Conservation (phyloP, 2,113 vertebrate species). For the Osmerus mordax region DNA sequence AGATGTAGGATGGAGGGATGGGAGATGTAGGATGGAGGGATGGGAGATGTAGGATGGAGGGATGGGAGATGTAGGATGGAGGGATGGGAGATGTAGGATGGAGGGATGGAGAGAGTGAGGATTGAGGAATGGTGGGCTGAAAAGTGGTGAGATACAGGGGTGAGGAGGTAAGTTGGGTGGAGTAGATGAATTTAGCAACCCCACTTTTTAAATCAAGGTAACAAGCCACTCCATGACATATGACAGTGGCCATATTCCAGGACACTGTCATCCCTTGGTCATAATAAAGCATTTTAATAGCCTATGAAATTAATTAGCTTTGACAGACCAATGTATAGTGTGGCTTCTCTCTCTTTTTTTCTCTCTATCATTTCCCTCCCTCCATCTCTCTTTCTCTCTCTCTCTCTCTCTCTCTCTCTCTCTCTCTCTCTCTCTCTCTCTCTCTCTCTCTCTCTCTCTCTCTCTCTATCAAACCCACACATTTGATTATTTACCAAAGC, state of each 20-base stretch:
- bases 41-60: too few species aligned
- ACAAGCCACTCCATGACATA: background rate
- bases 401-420: background rate
- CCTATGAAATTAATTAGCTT: constrained; percentile 27
- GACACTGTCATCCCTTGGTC: background rate
- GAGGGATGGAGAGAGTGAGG: too few species aligned
- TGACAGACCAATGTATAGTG: background rate
- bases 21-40: too few species aligned
- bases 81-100: too few species aligned
- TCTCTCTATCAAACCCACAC: background rate
- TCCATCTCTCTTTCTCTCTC: too few species aligned
- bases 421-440: background rate
- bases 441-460: background rate
- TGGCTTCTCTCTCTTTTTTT: background rate
- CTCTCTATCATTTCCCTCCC: background rate
- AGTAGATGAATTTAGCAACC: background rate
- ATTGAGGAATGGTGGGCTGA: too few species aligned
- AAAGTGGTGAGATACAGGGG: too few species aligned
- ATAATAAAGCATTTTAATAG: constrained; percentile 11
- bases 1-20: too few species aligned
- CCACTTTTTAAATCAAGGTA: constrained; percentile 17
- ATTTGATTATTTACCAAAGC: constrained; percentile 28
- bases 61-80: too few species aligned
- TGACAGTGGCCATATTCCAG: background rate
- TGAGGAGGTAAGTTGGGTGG: too few species aligned